Evolutionary conservation across 2,113 vertebrate species (phyloP).

Genomic region (Pipra filicauda): DNA sequence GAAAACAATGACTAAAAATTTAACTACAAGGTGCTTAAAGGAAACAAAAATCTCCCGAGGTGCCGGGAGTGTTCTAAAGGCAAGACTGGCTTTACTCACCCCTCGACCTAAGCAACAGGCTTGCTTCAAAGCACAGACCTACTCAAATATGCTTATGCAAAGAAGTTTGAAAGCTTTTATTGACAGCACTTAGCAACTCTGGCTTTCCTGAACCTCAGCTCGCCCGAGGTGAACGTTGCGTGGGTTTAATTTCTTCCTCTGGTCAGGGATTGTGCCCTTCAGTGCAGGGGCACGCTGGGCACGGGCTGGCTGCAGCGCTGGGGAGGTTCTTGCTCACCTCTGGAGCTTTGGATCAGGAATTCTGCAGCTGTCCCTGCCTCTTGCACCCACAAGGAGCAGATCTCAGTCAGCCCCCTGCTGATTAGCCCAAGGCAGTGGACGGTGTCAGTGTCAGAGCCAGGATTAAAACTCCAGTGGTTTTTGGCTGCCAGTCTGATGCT

Average conservation of each 20-base stretch:
- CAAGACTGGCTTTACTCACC: slow-evolving; percentile 47
- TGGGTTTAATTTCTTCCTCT: slow-evolving; percentile 6
- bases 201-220: slow-evolving; percentile 31
- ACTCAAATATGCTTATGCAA: slow-evolving; percentile 52
- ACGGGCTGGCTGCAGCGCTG: not conserved
- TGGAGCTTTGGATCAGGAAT: not conserved
- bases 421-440: slow-evolving; percentile 37
- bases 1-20: slow-evolving; percentile 57
- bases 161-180: slow-evolving; percentile 55
- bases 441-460: slow-evolving; percentile 63
- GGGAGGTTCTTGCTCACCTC: not conserved
- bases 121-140: slow-evolving; percentile 52
- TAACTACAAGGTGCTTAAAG: slow-evolving; percentile 46
- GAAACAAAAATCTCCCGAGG: slow-evolving; percentile 58
- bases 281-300: not conserved
- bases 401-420: not conserved
- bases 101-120: slow-evolving; percentile 56
- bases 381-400: slow-evolving; percentile 17
- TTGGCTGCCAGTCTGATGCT: slow-evolving; percentile 55
- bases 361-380: slow-evolving; percentile 5
- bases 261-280: not conserved
- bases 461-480: slow-evolving; percentile 50
- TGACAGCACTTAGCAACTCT: slow-evolving; percentile 58
- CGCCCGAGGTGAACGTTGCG: not conserved
- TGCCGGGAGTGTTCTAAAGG: slow-evolving; percentile 41